Evolutionary conservation across 2,797 vertebrate genomes (phyloP).

Genomic region (Pseudomugil gertrudae): DNA sequence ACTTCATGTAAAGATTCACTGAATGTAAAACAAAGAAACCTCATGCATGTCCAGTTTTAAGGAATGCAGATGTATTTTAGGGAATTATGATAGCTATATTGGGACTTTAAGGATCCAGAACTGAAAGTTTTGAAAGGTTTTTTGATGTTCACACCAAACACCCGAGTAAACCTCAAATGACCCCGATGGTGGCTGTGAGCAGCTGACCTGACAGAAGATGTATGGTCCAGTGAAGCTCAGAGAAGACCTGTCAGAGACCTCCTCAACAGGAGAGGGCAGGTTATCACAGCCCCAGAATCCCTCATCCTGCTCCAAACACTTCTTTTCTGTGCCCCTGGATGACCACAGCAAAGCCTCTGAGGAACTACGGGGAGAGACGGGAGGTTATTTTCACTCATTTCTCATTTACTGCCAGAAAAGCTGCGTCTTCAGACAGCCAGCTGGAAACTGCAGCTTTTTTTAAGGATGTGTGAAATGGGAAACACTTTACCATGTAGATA

Average conservation of each 20-base stretch:
- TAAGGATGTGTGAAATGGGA: neutral
- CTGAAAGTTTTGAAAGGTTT: too few relatives aligned
- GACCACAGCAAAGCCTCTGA: conserved; percentile 34
- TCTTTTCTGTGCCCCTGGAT: neutral
- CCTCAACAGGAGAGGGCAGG: neutral
- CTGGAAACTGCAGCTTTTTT: too few relatives aligned
- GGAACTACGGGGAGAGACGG: conserved; percentile 50
- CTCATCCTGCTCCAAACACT: conserved; percentile 16
- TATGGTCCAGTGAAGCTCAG: conserved; percentile 80
- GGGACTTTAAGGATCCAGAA: neutral
- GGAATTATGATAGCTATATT: neutral
- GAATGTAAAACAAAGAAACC: too few relatives aligned
- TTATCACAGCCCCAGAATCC: conserved; percentile 32
- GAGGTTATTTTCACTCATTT: neutral
- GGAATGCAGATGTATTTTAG: neutral
- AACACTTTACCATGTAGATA: conserved; percentile 49
- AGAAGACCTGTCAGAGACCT: conserved; percentile 45
- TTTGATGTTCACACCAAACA: neutral
- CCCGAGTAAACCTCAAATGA: neutral
- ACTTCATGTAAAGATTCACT: too few relatives aligned
- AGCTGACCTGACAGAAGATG: conserved; percentile 73
- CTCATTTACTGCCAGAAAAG: neutral
- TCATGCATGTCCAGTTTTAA: neutral
- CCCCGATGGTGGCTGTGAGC: neutral
- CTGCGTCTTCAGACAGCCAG: neutral